These are phyloP conservation scores for Todiramphus saurophagus DNA, from an alignment of 2,113 vertebrate genomes.

Conservation along the genomic window DNA sequence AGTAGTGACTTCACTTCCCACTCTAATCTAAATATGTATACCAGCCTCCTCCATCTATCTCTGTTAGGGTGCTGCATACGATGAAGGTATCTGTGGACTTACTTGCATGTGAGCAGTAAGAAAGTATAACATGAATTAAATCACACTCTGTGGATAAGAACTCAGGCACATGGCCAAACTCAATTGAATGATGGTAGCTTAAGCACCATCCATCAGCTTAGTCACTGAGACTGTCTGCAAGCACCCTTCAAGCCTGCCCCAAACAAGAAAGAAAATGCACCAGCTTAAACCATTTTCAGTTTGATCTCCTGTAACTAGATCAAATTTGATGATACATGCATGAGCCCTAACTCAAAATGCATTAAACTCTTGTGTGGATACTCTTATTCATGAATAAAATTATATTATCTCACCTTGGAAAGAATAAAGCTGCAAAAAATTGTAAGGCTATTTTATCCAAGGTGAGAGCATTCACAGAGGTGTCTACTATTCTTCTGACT, in stretches of 20 bases:
- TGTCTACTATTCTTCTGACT: neutral
- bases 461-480: neutral
- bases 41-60: neutral
- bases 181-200: neutral
- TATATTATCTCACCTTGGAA: neutral
- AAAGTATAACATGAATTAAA: neutral
- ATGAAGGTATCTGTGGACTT: neutral
- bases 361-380: neutral
- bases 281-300: neutral
- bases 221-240: neutral
- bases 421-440: neutral
- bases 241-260: neutral
- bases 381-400: neutral
- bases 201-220: neutral
- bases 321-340: neutral
- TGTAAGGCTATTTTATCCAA: neutral
- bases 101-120: neutral
- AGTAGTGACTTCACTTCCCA: neutral
- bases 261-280: neutral
- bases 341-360: neutral
- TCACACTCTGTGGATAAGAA: neutral
- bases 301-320: slow-evolving; percentile 3
- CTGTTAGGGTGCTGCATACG: neutral
- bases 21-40: neutral
- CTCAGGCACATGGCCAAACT: neutral